Base-by-base conservation (phyloP, 2,888 invertebrate species). In the Lithosia quadra region DNA sequence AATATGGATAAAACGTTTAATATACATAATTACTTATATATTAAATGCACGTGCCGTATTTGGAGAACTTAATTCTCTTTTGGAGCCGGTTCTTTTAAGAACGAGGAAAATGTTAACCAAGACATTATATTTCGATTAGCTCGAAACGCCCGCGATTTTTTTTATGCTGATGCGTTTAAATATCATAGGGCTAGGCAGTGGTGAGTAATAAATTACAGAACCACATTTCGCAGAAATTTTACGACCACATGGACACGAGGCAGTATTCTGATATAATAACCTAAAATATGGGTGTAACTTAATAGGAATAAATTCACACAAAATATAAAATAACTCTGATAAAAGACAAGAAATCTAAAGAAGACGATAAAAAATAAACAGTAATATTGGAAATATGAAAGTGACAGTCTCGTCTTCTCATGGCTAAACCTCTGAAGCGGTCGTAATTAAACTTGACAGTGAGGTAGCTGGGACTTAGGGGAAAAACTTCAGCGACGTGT, bases 61-160 rank as follows among this genome's bases (percentile, higher is more conserved):
- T 28, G 13, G 56, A 56, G 56, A 56, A 10, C 63, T 22, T 21
- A 15, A 55, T 36, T 36, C 22, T 55, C 22, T 33, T 34, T 55
- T 55, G 34, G 21, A 11, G 34, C 55, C 53, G 15, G 53, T 11
- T 63, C 49, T 55, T 10, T 63, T 15, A n/a, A 28, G 7, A 43
- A 55, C 24, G 13, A 56, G 24, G 56, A 56, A 56, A 56, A 56
- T 56, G 24, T 24, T 56, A 33, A 18, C 39, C 24, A 28, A 39
- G n/a, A 28, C 49, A 10, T 64, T 57, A 28, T 39, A 57, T 64
- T 57, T 64, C 28, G 39, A 56, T 63, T 36, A 56, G 15, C 15
- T 56, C 36, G 49, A 49, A 49, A 49, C 8, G 8, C 49, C 49
- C 8, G 49, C 49, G 8, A 18, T 49, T 49, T 49, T 43, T 49